Conservation (phyloP, 2,797 vertebrate genomes). For the Kryptopterus vitreolus region DNA sequence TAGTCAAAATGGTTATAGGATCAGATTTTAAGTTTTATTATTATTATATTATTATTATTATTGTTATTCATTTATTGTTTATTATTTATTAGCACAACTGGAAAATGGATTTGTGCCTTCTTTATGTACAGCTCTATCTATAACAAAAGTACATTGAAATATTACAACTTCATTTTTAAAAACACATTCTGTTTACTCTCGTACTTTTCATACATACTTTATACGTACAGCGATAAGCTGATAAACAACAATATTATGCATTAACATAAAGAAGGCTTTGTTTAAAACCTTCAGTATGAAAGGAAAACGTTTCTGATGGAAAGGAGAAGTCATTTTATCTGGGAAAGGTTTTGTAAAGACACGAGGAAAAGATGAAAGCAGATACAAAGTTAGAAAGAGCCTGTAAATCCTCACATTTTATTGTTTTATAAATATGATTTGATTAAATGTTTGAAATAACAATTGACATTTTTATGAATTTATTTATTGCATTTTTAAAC, state of each 20-base stretch:
- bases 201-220: neutral
- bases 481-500: too few relatives aligned
- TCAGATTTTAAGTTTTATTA: too few relatives aligned
- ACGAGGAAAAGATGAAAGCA: neutral
- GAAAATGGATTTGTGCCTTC: neutral
- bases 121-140: constrained; percentile 8
- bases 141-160: constrained; percentile 6
- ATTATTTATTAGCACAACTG: neutral
- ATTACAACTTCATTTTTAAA: neutral
- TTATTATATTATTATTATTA: too few relatives aligned
- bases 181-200: neutral
- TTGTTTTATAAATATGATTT: too few relatives aligned
- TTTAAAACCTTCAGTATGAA: too few relatives aligned
- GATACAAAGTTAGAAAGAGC: too few relatives aligned
- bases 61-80: neutral
- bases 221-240: neutral
- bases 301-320: neutral
- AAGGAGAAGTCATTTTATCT: too few relatives aligned
- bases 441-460: too few relatives aligned
- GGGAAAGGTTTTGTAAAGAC: neutral
- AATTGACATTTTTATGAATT: too few relatives aligned
- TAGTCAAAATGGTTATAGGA: too few relatives aligned
- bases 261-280: neutral
- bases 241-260: neutral
- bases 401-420: too few relatives aligned